These are phyloP conservation scores for Coptodon rendalli DNA, from an alignment of 2,113 vertebrate species.

Conservation along the genomic window DNA sequence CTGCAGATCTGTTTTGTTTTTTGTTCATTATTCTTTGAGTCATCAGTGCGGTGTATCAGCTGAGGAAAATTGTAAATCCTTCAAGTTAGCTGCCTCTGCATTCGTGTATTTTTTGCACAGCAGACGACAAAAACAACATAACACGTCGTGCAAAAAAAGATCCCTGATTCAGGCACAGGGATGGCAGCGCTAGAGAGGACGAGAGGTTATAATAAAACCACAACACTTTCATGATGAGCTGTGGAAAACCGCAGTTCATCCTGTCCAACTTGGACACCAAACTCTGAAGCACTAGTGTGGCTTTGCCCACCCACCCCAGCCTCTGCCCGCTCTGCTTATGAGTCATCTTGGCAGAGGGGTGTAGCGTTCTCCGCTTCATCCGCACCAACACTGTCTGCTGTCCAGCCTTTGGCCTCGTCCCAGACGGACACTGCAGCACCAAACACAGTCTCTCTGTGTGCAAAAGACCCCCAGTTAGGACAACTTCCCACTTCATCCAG, in stretches of 20 bases:
- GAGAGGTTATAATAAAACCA: neutral
- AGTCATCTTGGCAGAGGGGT: conserved; percentile 42
- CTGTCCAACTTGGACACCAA: neutral
- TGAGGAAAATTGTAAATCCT: neutral
- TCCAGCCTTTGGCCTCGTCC: neutral
- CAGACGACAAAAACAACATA: neutral
- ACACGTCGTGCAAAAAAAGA: neutral
- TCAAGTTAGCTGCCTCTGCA: neutral
- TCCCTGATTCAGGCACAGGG: neutral
- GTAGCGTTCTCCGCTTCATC: neutral
- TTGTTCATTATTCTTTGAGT: neutral
- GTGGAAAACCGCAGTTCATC: neutral
- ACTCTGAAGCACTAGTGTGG: neutral
- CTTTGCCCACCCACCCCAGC: neutral
- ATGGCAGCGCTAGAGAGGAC: neutral
- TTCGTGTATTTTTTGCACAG: neutral
- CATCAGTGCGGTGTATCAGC: neutral
- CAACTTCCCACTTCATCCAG: neutral
- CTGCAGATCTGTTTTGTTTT: neutral
- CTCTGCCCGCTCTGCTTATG: neutral
- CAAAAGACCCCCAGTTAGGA: neutral
- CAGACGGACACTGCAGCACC: neutral
- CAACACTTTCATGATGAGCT: neutral
- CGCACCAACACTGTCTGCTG: neutral
- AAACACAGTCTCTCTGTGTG: neutral